These are phyloP conservation scores for Neoseiulus cucumeris DNA, from an alignment of 1,140 invertebrate genomes.

Conservation along the genomic window DNA sequence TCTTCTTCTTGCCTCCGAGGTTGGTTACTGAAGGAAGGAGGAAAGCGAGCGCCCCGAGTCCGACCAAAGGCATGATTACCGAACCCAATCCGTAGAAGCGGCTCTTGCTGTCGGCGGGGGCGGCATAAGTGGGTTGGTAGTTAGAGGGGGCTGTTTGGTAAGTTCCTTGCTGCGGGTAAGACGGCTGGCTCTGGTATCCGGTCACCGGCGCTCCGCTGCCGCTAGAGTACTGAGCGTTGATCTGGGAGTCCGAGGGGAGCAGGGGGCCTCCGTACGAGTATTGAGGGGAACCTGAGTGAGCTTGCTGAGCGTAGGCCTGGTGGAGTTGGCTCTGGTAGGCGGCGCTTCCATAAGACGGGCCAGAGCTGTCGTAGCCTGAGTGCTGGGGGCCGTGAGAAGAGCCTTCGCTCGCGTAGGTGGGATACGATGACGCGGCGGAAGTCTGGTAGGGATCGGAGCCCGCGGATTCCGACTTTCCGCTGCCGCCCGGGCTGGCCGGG, in stretches of 20 bases:
- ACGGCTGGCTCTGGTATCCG: not conserved
- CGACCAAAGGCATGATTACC: slow-evolving; percentile 23
- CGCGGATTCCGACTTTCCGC: not conserved
- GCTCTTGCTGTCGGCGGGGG: slow-evolving; percentile 7
- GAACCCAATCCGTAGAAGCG: slow-evolving; percentile 21
- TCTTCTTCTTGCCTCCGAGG: slow-evolving; percentile 15
- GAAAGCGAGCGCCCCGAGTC: slow-evolving; percentile 21
- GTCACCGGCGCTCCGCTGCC: not conserved
- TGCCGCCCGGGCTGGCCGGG: not conserved
- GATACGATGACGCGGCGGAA: not conserved
- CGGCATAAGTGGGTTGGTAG: slow-evolving; percentile 14
- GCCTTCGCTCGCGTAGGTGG: not conserved
- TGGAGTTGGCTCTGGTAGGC: slow-evolving; percentile 3
- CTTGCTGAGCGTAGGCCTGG: not conserved
- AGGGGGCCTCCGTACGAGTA: not conserved
- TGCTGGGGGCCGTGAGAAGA: slow-evolving; percentile 1
- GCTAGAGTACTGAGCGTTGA: not conserved
- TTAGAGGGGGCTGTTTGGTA: not conserved
- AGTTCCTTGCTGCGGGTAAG: slow-evolving; percentile 5
- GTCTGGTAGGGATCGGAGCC: not conserved
- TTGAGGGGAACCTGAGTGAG: not conserved
- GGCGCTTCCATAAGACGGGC: not conserved
- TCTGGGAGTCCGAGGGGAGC: not conserved
- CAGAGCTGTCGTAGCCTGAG: not conserved
- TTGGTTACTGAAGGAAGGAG: slow-evolving; percentile 23